Conservation (phyloP, 2,797 vertebrate genomes). For the Pygocentrus nattereri region DNA sequence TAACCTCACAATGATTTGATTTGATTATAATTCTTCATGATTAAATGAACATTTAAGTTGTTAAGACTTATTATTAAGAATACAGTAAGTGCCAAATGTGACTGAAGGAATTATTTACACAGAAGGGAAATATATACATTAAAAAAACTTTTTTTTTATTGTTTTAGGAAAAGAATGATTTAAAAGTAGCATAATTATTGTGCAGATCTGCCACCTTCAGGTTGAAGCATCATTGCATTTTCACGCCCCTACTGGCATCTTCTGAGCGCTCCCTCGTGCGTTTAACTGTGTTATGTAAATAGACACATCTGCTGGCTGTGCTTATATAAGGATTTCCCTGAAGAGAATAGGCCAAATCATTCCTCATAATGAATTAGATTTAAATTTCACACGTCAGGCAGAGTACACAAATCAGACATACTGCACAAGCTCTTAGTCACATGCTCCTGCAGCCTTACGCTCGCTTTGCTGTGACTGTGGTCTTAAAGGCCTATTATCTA, state of each 20-base stretch:
- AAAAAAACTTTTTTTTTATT: too few relatives aligned
- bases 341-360: constrained; percentile 10
- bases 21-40: too few relatives aligned
- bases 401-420: neutral
- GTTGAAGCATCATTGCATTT: neutral
- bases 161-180: too few relatives aligned
- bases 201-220: neutral
- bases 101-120: too few relatives aligned
- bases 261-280: constrained; percentile 14
- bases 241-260: neutral
- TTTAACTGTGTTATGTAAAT: constrained; percentile 24
- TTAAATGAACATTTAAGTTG: too few relatives aligned
- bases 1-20: too few relatives aligned
- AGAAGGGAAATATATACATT: too few relatives aligned
- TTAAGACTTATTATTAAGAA: too few relatives aligned
- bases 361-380: constrained; percentile 15
- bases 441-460: neutral
- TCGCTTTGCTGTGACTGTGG: too few relatives aligned
- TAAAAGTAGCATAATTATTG: neutral
- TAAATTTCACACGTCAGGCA: neutral
- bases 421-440: neutral
- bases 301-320: constrained; percentile 17
- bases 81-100: too few relatives aligned
- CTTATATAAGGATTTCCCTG: constrained; percentile 33
- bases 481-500: too few relatives aligned